A percentile compares a stretch with the other conserved stretches of the same genome.
phyloP scores from a whole-genome alignment of 2,797 vertebrate species.

The Betta splendens region DNA sequence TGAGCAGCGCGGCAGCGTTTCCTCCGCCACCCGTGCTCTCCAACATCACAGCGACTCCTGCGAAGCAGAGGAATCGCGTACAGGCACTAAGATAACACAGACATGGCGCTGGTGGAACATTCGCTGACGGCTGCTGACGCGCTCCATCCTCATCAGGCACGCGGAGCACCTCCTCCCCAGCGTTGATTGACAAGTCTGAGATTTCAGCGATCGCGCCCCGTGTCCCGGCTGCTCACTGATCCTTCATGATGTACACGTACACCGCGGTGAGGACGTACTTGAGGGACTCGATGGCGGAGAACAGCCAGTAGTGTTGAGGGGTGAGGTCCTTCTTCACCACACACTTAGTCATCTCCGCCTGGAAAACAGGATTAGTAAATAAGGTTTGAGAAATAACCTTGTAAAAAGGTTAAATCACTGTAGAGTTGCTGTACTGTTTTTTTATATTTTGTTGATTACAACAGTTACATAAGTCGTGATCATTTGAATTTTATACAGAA shows the following conservation, averaged over 20 bases:
- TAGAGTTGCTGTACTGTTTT: too few relatives aligned
- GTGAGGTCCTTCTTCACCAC: constrained; percentile 88
- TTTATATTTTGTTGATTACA: too few relatives aligned
- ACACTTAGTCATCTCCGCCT: constrained; percentile 90
- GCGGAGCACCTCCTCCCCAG: constrained; percentile 14
- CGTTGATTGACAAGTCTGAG: constrained; percentile 32
- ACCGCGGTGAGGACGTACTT: constrained; percentile 91
- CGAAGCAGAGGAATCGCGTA: constrained; percentile 62
- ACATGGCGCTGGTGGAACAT: constrained; percentile 58
- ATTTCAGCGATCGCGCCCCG: constrained; percentile 8
- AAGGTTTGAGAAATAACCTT: too few relatives aligned
- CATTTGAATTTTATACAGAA: too few relatives aligned
- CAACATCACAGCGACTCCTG: constrained; percentile 52
- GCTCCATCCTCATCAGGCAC: constrained; percentile 15
- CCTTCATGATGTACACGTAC: constrained; percentile 91
- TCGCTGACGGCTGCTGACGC: constrained; percentile 36
- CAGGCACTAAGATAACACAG: constrained; percentile 27
- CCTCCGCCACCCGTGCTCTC: too few relatives aligned
- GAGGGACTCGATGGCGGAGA: constrained; percentile 83
- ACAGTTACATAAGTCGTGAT: too few relatives aligned
- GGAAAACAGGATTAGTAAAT: background rate
- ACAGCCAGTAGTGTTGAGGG: constrained; percentile 87
- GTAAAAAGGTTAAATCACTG: too few relatives aligned
- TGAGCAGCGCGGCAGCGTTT: constrained; percentile 23
- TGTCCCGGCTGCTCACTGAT: constrained; percentile 74